Percentiles rank a stretch among this genome's conserved stretches.
Evolutionary conservation across 2,113 vertebrate species (phyloP).

Genomic region (Phalacrocorax aristotelis): DNA sequence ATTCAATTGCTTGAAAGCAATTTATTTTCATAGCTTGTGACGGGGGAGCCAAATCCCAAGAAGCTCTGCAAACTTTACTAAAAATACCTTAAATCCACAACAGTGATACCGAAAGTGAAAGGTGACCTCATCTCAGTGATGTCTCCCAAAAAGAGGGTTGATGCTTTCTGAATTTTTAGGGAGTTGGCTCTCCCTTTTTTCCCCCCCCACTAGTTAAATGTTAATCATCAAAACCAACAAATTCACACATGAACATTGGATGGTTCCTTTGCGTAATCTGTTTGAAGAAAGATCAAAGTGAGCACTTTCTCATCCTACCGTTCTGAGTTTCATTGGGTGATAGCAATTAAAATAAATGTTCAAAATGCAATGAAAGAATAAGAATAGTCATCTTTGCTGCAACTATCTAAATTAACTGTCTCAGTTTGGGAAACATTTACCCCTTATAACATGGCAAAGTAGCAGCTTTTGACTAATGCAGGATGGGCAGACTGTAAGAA

Average conservation of each 20-base stretch:
- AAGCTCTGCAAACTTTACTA: neutral
- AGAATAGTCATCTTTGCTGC: neutral
- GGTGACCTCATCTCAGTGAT: neutral
- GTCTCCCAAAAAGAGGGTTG: neutral
- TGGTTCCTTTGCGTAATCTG: neutral
- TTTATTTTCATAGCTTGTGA: slow-evolving; percentile 4
- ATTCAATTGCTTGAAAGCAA: slow-evolving; percentile 4
- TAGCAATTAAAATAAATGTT: neutral
- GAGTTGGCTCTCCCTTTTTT: neutral
- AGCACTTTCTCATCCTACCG: neutral
- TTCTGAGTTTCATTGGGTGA: neutral
- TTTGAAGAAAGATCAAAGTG: neutral
- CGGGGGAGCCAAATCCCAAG: neutral
- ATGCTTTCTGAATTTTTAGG: neutral
- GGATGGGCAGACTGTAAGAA: neutral
- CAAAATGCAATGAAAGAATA: neutral
- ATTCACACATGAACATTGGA: neutral
- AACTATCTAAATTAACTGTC: neutral
- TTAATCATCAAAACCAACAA: neutral
- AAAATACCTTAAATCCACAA: neutral
- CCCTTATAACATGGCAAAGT: neutral
- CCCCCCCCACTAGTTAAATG: neutral
- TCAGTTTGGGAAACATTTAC: neutral
- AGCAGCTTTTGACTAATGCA: neutral
- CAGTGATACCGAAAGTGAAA: neutral